Base-by-base conservation (phyloP, 2,797 vertebrate genomes). In the Acomys russatus region DNA sequence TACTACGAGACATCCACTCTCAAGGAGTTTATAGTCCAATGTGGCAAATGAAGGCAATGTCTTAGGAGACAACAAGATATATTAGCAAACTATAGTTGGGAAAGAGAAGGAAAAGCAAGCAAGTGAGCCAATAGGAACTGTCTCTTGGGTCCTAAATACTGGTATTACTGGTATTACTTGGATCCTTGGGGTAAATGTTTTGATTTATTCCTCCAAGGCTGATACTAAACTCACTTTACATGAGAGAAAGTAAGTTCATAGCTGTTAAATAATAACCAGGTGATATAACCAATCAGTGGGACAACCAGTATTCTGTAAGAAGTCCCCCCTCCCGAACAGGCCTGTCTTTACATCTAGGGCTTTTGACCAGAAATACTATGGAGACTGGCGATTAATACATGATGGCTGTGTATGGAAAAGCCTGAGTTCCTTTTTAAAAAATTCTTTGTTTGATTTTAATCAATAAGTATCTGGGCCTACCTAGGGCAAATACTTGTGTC, bases 171-270 rank as follows among this genome's bases (percentile, higher is more conserved):
- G 56, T 12, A 56, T 44, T 44, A 44, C 44, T 44, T 14, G 4
- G 1, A 0, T 1, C 6, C 93, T 90, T 88, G 28, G 49, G 38
- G 3, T 88, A 92, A 82, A 30, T 82, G 90, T 96, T 92, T 23
- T 90, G 63, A 93, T 85, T 73, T 92, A 59, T 33, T 96, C 82
- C 59, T 94, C 64, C 68, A 96, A 88, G 8, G 22, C 2, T 92
- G 30, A 82, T 88, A 79, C 61, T 86, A 87, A 8, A 59, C 18
- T 12, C 22, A 35, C 6, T 84, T 90, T 85, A 68, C 22, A 74
- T 2, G 76, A 49, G 49, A 92, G 30, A 86, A 95, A 94, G 79
- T 18, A 83, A 20, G 5, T 93, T 96, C 44, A 59, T 25, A 54
- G n/a, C 73, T 70, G 17, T 89, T 91, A 94, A 92, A 3, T 93